These are phyloP conservation scores for Gyps fulvus DNA, from an alignment of 2,113 vertebrate species.

Conservation along the genomic window DNA sequence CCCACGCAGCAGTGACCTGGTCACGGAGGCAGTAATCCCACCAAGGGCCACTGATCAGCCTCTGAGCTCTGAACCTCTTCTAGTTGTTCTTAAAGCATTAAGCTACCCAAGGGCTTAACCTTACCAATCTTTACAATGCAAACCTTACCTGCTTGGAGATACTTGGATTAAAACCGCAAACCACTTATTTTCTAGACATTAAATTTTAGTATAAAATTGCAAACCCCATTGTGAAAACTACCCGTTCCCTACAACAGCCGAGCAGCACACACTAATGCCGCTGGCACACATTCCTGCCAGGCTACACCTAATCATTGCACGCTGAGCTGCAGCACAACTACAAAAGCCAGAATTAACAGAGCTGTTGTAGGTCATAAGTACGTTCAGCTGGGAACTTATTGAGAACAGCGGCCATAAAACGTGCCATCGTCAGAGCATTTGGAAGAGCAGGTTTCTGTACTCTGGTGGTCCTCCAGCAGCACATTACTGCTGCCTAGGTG, in stretches of 20 bases:
- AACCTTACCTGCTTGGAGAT: not conserved
- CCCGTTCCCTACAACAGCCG: not conserved
- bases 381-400: not conserved
- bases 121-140: not conserved
- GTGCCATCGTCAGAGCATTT: not conserved
- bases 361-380: not conserved
- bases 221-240: slow-evolving; percentile 1
- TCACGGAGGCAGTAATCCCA: not conserved
- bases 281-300: not conserved
- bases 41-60: not conserved
- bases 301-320: not conserved
- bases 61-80: not conserved
- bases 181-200: slow-evolving; percentile 16
- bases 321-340: not conserved
- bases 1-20: not conserved
- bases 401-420: not conserved
- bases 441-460: not conserved
- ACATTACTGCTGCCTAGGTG: not conserved
- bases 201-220: slow-evolving; percentile 19
- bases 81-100: not conserved
- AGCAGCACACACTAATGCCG: not conserved
- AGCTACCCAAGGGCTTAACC: not conserved
- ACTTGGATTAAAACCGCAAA: not conserved
- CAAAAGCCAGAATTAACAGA: slow-evolving; percentile 16
- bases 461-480: not conserved